These are phyloP conservation scores for Alcedo quadribrachys DNA, from an alignment of 2,797 vertebrate genomes.

Conservation along the genomic window DNA sequence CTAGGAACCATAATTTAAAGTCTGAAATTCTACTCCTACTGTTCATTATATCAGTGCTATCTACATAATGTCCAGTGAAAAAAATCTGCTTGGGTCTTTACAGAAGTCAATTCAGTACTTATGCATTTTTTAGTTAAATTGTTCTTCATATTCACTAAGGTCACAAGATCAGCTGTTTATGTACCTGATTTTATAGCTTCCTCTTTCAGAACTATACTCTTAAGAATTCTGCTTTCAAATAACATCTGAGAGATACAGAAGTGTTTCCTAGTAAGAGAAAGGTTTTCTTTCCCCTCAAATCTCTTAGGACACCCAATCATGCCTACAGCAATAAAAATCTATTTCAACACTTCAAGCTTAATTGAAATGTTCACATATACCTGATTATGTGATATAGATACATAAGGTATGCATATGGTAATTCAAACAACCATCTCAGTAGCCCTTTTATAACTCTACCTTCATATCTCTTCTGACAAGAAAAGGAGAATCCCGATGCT, in stretches of 20 bases:
- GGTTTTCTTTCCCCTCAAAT: background rate
- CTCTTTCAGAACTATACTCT: background rate
- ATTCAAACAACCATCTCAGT: background rate
- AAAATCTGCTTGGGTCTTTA: background rate
- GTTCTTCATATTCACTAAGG: background rate
- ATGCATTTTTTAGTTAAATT: background rate
- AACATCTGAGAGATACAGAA: background rate
- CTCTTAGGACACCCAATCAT: background rate
- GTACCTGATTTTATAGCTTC: background rate
- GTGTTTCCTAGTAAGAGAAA: background rate
- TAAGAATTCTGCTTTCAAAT: background rate
- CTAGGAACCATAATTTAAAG: background rate
- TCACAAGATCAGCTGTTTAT: background rate
- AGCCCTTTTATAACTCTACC: background rate
- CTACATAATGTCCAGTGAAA: background rate
- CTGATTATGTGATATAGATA: no score
- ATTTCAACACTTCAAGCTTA: background rate
- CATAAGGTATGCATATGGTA: background rate
- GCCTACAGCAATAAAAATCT: background rate
- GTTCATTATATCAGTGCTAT: background rate
- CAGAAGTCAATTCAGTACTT: background rate
- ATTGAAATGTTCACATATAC: background rate
- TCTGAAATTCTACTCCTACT: background rate
- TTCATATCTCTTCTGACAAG: background rate
- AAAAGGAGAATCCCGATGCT: background rate